Percentiles rank a stretch among this genome's conserved stretches.
Evolutionary conservation across 1,140 invertebrate genomes (phyloP).

Genomic region (Odontomachus brunneus): DNA sequence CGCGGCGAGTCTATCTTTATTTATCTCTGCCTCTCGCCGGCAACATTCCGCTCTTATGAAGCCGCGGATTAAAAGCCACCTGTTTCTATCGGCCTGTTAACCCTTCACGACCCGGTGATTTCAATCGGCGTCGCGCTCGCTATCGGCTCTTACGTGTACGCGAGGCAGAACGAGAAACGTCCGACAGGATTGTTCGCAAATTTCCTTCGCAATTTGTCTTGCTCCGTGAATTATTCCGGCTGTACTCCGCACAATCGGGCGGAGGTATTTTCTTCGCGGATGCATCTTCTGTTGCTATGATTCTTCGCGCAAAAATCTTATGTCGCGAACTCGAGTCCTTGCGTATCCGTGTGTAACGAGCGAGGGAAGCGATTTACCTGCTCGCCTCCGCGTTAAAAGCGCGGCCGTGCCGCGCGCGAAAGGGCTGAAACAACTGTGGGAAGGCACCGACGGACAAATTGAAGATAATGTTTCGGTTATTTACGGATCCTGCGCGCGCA

Average conservation of each 20-base stretch:
- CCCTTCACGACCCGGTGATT: conserved; percentile 17
- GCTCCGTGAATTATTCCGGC: no score
- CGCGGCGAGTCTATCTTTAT: background rate
- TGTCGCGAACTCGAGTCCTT: no score
- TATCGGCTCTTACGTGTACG: background rate
- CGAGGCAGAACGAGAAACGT: no score
- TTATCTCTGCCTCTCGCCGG: conserved; percentile 24
- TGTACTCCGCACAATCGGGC: no score
- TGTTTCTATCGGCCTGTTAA: conserved; percentile 24
- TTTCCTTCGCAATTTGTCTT: conserved; percentile 8
- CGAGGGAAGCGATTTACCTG: no score
- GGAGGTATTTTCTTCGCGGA: background rate
- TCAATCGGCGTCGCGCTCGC: background rate
- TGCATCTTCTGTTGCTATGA: no score
- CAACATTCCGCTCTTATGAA: conserved; percentile 27
- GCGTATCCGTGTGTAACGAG: no score
- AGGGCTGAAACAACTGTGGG: background rate
- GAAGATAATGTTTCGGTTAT: conserved; percentile 34
- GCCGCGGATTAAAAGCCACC: conserved; percentile 31
- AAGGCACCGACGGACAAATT: background rate
- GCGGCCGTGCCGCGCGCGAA: no score
- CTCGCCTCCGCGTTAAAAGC: background rate
- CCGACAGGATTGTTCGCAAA: background rate
- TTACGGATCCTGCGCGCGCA: background rate
- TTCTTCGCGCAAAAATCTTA: no score